Evolutionary conservation across 1,140 invertebrate species (phyloP).

Genomic region (Sogatella furcifera): DNA sequence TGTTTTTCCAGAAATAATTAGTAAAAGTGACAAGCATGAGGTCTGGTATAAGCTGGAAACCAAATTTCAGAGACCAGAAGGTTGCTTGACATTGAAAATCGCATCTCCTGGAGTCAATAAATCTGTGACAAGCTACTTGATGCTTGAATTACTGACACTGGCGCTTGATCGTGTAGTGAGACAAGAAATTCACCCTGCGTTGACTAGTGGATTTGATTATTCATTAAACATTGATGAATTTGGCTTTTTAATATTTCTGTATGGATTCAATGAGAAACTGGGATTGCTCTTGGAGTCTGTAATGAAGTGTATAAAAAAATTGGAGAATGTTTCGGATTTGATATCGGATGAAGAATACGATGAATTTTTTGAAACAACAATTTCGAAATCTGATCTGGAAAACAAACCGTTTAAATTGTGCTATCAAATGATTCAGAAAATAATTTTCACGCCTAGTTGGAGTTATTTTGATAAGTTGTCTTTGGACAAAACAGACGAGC

Average conservation of each 20-base stretch:
- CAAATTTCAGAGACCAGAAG: constrained; percentile 74
- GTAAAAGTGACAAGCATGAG: constrained; percentile 47
- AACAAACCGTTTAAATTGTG: constrained; percentile 50
- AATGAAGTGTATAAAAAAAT: constrained; percentile 28
- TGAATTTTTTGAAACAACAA: constrained; percentile 56
- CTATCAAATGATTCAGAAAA: constrained; percentile 50
- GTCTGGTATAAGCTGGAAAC: constrained; percentile 81
- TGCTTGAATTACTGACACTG: constrained; percentile 48
- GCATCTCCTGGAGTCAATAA: constrained; percentile 49
- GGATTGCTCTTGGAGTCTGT: constrained; percentile 32
- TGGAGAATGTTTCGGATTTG: constrained; percentile 29
- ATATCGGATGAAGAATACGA: constrained; percentile 37
- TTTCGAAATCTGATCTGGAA: constrained; percentile 25
- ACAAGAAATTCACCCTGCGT: constrained; percentile 68
- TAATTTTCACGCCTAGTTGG: constrained; percentile 49
- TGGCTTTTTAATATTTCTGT: constrained; percentile 57
- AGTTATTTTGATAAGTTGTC: constrained; percentile 49
- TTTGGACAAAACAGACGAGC: constrained; percentile 44
- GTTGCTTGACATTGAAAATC: constrained; percentile 60
- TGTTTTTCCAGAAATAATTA: constrained; percentile 51
- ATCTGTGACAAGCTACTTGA: constrained; percentile 42
- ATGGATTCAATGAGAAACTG: constrained; percentile 68
- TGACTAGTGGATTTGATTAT: constrained; percentile 59
- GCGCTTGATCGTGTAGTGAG: constrained; percentile 46
- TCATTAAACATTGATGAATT: constrained; percentile 44